phyloP scores from a whole-genome alignment of 2,888 invertebrate genomes.

The Ochropleura leucogaster region DNA sequence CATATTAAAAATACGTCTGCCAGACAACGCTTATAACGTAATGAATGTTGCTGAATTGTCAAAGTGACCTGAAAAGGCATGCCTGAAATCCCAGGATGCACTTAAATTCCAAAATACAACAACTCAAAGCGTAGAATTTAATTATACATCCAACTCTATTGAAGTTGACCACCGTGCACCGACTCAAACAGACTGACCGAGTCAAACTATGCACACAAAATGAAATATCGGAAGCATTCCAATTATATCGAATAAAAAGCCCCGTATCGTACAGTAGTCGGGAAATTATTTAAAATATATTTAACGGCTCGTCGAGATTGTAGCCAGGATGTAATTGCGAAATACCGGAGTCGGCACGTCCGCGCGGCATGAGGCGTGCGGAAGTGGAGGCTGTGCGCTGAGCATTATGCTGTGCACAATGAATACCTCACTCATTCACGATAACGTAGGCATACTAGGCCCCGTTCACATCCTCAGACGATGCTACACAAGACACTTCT shows the following conservation, averaged over 20 bases:
- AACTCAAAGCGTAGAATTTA: constrained; percentile 10
- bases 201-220: constrained; percentile 19
- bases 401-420: constrained; percentile 16
- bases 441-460: constrained; percentile 11
- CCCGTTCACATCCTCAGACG: constrained; percentile 6
- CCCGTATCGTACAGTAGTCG: neutral
- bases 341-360: constrained; percentile 37
- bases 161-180: neutral
- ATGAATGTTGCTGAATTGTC: neutral
- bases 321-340: constrained; percentile 54
- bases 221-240: constrained; percentile 42
- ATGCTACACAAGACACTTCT: neutral
- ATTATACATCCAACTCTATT: constrained; percentile 11
- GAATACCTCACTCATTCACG: constrained; percentile 15
- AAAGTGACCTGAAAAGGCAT: neutral
- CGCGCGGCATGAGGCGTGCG: neutral
- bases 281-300: constrained; percentile 39
- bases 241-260: constrained; percentile 46
- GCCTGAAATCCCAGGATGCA: neutral
- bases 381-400: constrained; percentile 17
- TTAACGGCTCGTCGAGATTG: constrained; percentile 49
- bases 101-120: neutral
- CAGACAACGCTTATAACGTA: neutral
- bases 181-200: neutral
- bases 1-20: neutral